These are phyloP conservation scores for Tiaroga cobitis DNA, from an alignment of 2,797 vertebrate species.

Conservation along the genomic window DNA sequence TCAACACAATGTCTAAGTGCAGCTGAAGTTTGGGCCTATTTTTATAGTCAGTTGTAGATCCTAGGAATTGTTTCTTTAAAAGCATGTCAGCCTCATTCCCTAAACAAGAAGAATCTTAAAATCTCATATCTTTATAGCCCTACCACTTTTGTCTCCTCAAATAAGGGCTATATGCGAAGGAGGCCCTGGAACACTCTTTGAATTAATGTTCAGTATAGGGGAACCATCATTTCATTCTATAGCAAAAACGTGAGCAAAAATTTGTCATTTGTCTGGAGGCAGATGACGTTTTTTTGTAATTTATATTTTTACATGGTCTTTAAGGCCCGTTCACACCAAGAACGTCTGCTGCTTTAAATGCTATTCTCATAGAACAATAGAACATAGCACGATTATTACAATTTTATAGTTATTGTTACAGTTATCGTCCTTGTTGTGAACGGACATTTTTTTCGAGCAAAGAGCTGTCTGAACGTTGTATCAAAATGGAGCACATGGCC, in stretches of 20 bases:
- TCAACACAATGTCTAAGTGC: background rate
- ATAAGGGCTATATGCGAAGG: no score
- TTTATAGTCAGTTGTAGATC: background rate
- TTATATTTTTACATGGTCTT: background rate
- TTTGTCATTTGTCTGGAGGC: background rate
- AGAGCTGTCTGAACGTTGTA: background rate
- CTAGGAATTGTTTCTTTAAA: conserved; percentile 7
- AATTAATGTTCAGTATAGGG: background rate
- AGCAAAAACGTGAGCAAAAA: background rate
- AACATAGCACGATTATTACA: background rate
- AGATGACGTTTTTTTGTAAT: background rate
- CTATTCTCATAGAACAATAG: background rate
- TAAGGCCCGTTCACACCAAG: no score
- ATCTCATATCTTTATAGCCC: background rate
- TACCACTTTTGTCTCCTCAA: background rate
- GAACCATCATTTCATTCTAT: background rate
- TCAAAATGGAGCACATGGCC: conserved; percentile 7
- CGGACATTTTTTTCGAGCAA: background rate
- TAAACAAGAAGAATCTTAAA: background rate
- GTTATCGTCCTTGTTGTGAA: background rate
- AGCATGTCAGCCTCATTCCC: background rate
- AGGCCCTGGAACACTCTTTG: background rate
- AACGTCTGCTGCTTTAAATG: background rate
- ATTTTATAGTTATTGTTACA: background rate
- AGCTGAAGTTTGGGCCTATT: background rate